Evolutionary conservation across 2,888 invertebrate genomes (phyloP), one percentile per base, ranked within the genome.

Genomic region (Thereva nobilitata): DNA sequence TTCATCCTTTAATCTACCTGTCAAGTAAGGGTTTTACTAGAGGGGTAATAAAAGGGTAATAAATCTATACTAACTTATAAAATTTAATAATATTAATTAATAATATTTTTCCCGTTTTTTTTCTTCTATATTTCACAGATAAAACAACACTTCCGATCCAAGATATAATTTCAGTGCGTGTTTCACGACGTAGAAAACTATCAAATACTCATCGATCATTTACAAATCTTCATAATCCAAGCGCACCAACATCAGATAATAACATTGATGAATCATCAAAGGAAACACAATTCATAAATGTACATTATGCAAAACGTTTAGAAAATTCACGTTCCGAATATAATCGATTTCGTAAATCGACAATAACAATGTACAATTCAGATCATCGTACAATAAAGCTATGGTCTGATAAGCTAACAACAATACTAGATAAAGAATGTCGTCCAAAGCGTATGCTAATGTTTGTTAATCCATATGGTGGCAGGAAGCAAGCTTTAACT

Each of bases 381-480:
- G 88, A 88, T 76, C 78, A 84, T 0, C 77, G 84, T 68, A 85
- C 87, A 73, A 83, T 88, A n/a, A 82, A 83, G 0, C 84, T 85
- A 38, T 89, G 88, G 88, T 83, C 86, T 41, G 83, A 84, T 75
- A 84, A 86, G 10, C 78, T 88, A 47, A 82, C 83, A 65, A 83
- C 84, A n/a, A 70, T 74, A 0, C 41, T 69, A 35, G 10, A 76
- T 5, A 67, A 71, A 23, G 73, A 74, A 45, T 71, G 82, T 73
- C 84, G 93, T 59, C 91, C 93, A 4, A 86, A 86, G 72, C 86
- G 85, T 55, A 80, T 94, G 49, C 79, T 93, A 59, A 83, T 93
- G 10, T 92, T 94, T 80, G 86, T 94, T 2, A 94, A 94, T 81
- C 94, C 94, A 0, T 90, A 86, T 76, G 92, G 93, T 1, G 94